Evolutionary conservation across 2,113 vertebrate species (phyloP).

Genomic region (Grammomys dolichurus): DNA sequence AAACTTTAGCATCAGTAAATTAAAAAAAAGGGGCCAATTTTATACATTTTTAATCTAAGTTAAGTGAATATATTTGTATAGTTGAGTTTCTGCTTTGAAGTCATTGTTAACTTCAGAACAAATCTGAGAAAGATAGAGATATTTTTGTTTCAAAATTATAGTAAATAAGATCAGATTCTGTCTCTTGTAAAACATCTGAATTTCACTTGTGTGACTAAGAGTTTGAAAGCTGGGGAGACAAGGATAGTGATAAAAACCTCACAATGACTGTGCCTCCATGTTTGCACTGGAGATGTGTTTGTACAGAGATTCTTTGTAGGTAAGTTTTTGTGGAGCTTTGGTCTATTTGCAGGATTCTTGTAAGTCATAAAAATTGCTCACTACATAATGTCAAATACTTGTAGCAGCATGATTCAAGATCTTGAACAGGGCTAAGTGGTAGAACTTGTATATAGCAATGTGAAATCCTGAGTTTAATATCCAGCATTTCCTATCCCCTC

Average conservation of each 20-base stretch:
- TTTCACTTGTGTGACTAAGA: constrained; percentile 42
- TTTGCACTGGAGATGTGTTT: background rate
- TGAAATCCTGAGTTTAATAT: background rate
- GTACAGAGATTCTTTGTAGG: background rate
- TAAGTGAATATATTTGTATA: constrained; percentile 38
- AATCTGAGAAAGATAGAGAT: background rate
- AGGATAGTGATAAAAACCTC: background rate
- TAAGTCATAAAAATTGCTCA: background rate
- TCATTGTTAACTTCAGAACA: constrained; percentile 37
- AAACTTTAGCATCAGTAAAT: background rate
- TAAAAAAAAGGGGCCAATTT: constrained; percentile 22
- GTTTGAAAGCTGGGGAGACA: constrained; percentile 25
- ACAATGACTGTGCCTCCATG: background rate
- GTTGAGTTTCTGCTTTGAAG: constrained; percentile 39
- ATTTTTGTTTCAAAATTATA: constrained; percentile 44
- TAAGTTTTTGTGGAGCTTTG: background rate
- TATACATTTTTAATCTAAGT: constrained; percentile 15
- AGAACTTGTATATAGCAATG: background rate
- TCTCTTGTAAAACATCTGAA: background rate
- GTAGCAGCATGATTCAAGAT: constrained; percentile 28
- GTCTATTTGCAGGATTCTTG: constrained; percentile 6
- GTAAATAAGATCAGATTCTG: background rate
- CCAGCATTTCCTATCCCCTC: background rate
- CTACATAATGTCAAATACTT: background rate
- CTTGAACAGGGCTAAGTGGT: background rate